Evolutionary conservation across 2,113 vertebrate species (phyloP).

Genomic region (Apus apus): DNA sequence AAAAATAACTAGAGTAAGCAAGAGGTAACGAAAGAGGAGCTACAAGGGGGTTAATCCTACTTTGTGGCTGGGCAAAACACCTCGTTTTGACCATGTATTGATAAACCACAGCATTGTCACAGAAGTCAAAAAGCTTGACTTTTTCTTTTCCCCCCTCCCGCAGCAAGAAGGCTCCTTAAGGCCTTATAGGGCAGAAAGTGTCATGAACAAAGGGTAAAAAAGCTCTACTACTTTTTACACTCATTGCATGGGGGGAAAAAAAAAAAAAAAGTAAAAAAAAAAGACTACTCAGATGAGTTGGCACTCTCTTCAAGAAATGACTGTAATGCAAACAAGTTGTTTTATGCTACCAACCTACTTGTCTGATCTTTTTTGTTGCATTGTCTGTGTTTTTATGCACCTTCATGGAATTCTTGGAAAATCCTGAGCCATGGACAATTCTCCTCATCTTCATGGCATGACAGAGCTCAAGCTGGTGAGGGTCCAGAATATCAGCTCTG

Average conservation of each 20-base stretch:
- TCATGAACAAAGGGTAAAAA: background rate
- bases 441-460: background rate
- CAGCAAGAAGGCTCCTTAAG: background rate
- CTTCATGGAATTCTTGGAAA: background rate
- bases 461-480: background rate
- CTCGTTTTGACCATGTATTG: fast-evolving
- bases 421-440: background rate
- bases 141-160: background rate
- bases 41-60: background rate
- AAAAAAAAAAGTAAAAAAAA: too few species aligned
- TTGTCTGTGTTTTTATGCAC: background rate
- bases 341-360: background rate
- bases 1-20: background rate
- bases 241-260: background rate
- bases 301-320: background rate
- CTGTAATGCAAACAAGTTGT: background rate
- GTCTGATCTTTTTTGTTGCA: background rate
- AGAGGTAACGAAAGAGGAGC: background rate
- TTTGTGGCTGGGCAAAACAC: background rate
- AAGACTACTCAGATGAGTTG: background rate
- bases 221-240: background rate
- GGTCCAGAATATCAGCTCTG: fast-evolving
- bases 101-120: background rate
- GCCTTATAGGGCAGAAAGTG: background rate
- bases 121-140: background rate